Evolutionary conservation across 2,888 invertebrate species (phyloP), one percentile per base, ranked within the genome.

Genomic region (Boloria selene): DNA sequence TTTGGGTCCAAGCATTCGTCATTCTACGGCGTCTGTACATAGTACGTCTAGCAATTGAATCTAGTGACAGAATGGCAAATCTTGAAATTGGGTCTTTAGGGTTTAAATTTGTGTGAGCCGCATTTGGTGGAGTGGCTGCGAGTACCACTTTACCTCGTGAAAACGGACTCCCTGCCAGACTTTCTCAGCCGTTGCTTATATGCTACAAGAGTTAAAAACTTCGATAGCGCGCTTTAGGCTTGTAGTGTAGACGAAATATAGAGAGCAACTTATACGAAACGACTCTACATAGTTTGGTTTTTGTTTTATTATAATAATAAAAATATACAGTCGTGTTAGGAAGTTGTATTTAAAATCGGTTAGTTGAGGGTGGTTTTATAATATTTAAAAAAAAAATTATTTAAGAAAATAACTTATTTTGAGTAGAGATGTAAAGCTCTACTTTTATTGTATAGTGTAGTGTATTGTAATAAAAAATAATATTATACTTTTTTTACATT

Each of bases 31-130:
- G 85, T 85, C 86, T 76, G 77, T 84, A 84, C 80, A 79, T 76
- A 81, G 82, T 85, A 85, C 85, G 80, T 86, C 88, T 87, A 87
- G 87, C 85, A 79, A 85, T 84, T 85, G 79, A 79, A 79, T 87
- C 86, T 87, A 88, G 86, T 85, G 84, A 87, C 87, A 86, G 88
- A 88, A 88, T 88, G 87, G 88, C 87, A 88, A 88, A 88, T 83
- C 79, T 88, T 88, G 88, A 88, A 88, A 82, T 64, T 59, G 72
- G 74, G 72, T 75, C 75, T 75, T 78, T 74, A 75, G 73, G 75
- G 80, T 77, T 76, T 79, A 78, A 77, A n/a, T 75, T 78, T 77
- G 77, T 79, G 83, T 75, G 73, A 67, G 67, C 76, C 83, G 84
- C 87, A 86, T 16, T 82, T 67, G 65, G 77, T 78, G 77, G 70